These are phyloP conservation scores for Parnassius glacialis DNA, from an alignment of 2,888 invertebrate species.

Conservation along the genomic window DNA sequence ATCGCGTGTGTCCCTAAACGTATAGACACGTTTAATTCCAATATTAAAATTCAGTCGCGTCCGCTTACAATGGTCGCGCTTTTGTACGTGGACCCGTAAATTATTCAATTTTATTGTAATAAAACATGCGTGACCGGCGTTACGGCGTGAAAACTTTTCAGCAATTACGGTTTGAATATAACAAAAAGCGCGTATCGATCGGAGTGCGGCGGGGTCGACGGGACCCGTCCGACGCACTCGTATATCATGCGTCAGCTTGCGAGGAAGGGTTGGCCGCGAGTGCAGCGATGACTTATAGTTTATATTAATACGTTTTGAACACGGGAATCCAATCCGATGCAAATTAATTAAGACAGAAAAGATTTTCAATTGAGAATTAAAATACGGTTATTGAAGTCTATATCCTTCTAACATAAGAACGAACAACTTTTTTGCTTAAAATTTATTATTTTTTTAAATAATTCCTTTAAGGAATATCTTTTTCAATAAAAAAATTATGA, in stretches of 20 bases:
- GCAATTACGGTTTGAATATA: conserved; percentile 78
- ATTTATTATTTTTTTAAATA: too few species aligned
- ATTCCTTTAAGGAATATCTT: too few species aligned
- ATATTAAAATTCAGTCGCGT: conserved; percentile 76
- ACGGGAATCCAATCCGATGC: conserved; percentile 64
- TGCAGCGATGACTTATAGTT: conserved; percentile 74
- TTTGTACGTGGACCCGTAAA: conserved; percentile 71
- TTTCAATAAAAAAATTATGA: too few species aligned
- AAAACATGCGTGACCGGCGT: conserved; percentile 78
- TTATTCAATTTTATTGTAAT: conserved; percentile 81
- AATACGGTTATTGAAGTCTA: conserved; percentile 4
- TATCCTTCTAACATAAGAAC: background rate
- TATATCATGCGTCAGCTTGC: conserved; percentile 77
- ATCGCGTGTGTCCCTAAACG: conserved; percentile 50
- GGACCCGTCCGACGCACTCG: conserved; percentile 53
- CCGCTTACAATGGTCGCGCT: conserved; percentile 65
- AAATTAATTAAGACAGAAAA: conserved; percentile 61
- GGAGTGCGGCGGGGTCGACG: conserved; percentile 45
- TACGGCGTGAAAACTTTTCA: conserved; percentile 79
- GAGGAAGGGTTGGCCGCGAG: conserved; percentile 67
- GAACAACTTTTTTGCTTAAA: background rate
- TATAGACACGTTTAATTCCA: conserved; percentile 62
- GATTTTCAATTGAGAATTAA: conserved; percentile 30
- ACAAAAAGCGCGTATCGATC: conserved; percentile 73
- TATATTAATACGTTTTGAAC: conserved; percentile 69